Evolutionary conservation across 2,888 invertebrate species (phyloP), one percentile per base, ranked within the genome.

Genomic region (Penaeus monodon): DNA sequence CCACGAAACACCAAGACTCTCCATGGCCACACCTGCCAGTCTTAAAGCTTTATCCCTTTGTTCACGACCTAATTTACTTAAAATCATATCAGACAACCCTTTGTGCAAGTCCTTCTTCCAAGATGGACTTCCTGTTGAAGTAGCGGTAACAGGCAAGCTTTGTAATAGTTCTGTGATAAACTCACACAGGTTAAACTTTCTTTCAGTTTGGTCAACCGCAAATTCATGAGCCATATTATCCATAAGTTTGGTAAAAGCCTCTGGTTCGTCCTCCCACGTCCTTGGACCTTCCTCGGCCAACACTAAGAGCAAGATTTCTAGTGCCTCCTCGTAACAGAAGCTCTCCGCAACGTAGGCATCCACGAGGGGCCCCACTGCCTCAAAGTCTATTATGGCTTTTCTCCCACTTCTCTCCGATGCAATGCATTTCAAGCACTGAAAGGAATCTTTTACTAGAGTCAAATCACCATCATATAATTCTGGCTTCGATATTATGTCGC

Each of bases 21-120:
- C 96, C 88, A 97, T 93, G 91, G 96, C 95, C 89, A 95, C 95
- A 20, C 97, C 95, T 29, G 96, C 96, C 79, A 98, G 93, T 92
- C 96, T 96, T 27, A 98, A 92, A 0, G 97, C 96, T 24, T 97
- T 97, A 92, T 98, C 97, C 91, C 98, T 94, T 93, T 98, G 98
- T 90, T 95, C 95, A 91, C 97, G 96, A 0, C 96, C 96, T 91
- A 97, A 96, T 93, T 96, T 97, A 91, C 97, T 97, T 88, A 95
- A 95, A 14, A 98, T 93, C 91, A 98, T 96, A 91, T 97, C 97
- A 91, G 94, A 94, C 29, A 97, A 93, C 1, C 96, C 97, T 93
- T 96, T 96, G 92, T 96, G 95, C 89, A 97, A 94, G 92, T 27
- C 95, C 95, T 93, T 96, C 96, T 77, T 95, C 95, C 73, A 94